These are phyloP conservation scores for Lepus europaeus DNA, from an alignment of 2,113 vertebrate species.

Conservation along the genomic window DNA sequence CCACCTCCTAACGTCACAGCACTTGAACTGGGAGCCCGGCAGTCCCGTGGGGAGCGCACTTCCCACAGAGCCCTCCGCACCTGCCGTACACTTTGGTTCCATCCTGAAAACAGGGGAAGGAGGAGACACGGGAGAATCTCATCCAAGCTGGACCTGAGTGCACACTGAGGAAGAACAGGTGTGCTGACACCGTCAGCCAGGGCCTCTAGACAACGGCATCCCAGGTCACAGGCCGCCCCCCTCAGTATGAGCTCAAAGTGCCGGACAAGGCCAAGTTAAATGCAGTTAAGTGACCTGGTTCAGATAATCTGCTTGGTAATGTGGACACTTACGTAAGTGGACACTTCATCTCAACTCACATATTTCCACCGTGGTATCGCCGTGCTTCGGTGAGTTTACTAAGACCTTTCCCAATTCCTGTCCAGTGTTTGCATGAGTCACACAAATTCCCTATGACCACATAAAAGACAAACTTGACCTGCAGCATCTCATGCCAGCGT, in stretches of 20 bases:
- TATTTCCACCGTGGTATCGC: neutral
- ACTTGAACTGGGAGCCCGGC: slow-evolving; percentile 93
- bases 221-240: neutral
- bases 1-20: slow-evolving; percentile 82
- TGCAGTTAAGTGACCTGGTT: neutral
- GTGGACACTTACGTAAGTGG: too few species aligned
- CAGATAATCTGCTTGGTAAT: neutral
- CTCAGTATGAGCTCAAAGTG: neutral
- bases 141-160: neutral
- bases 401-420: neutral
- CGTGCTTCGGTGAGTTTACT: neutral
- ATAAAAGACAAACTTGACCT: neutral
- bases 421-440: neutral
- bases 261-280: neutral
- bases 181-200: neutral
- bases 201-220: neutral
- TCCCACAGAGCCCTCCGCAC: slow-evolving; percentile 98
- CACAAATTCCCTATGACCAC: slow-evolving; percentile 3
- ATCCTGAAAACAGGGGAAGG: slow-evolving; percentile 89
- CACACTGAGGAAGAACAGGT: neutral
- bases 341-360: neutral
- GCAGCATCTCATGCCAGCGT: neutral
- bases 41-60: slow-evolving; percentile 93
- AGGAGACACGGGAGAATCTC: slow-evolving; percentile 55
- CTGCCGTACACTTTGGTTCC: slow-evolving; percentile 96